These are phyloP conservation scores for Nephrotoma flavescens DNA, from an alignment of 2,888 invertebrate species.

Conservation along the genomic window DNA sequence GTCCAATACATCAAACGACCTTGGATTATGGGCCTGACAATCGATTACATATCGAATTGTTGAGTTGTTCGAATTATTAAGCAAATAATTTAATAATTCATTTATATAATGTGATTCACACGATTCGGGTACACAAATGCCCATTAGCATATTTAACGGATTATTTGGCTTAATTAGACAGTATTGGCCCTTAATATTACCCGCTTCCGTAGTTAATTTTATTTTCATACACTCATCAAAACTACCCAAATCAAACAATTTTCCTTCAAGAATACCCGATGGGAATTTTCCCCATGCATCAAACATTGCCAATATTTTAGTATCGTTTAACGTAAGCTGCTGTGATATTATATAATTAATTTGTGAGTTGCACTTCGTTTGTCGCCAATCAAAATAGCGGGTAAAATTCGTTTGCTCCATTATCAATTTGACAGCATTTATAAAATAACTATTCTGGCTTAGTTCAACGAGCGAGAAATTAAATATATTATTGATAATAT, in stretches of 20 bases:
- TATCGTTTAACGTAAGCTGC: not conserved
- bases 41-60: not conserved
- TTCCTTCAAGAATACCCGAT: constrained; percentile 30
- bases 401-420: not conserved
- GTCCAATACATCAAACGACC: not conserved
- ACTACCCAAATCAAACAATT: constrained; percentile 30
- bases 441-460: not conserved
- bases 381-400: not conserved
- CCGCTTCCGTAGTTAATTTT: not conserved
- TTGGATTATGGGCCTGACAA: not conserved
- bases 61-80: not conserved
- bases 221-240: constrained; percentile 31
- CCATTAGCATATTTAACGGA: not conserved
- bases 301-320: constrained; percentile 18
- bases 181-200: constrained; percentile 28
- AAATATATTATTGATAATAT: not conserved
- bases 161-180: constrained; percentile 17
- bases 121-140: not conserved
- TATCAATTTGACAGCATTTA: not conserved
- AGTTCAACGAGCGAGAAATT: not conserved
- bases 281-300: constrained; percentile 34
- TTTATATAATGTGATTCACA: not conserved
- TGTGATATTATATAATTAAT: not conserved
- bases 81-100: not conserved
- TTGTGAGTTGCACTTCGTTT: not conserved